Conservation (phyloP, 2,888 invertebrate species). For the Harmothoe impar region DNA sequence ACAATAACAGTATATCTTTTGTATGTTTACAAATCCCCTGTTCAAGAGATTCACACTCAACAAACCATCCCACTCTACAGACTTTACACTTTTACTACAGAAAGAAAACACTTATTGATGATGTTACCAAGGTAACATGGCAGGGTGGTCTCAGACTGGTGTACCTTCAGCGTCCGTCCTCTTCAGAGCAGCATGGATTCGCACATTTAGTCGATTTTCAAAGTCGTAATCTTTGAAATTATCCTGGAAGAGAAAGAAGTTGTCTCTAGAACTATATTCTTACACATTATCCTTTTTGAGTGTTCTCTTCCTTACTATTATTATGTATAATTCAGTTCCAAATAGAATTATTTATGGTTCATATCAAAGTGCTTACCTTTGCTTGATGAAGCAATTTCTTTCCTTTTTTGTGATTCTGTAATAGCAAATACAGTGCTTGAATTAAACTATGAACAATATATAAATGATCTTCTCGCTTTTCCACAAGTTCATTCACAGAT, state of each 20-base stretch:
- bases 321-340: no score
- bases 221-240: conserved; percentile 88
- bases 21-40: no score
- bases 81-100: no score
- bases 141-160: conserved; percentile 49
- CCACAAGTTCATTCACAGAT: no score
- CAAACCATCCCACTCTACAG: no score
- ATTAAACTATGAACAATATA: neutral
- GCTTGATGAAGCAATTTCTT: conserved; percentile 84
- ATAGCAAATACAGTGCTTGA: neutral
- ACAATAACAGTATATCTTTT: no score
- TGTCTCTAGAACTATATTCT: no score
- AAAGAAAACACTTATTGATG: neutral
- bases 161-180: conserved; percentile 72
- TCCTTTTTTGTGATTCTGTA: conserved; percentile 84
- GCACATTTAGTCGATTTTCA: conserved; percentile 87
- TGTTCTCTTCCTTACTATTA: no score
- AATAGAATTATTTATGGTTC: no score
- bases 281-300: no score
- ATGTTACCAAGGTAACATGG: neutral
- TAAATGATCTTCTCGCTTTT: no score
- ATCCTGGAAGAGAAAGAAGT: conserved; percentile 79
- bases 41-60: no score
- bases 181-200: conserved; percentile 86
- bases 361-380: neutral